These are phyloP conservation scores for Balanococcus diminutus DNA, from an alignment of 2,888 invertebrate species.

Conservation along the genomic window DNA sequence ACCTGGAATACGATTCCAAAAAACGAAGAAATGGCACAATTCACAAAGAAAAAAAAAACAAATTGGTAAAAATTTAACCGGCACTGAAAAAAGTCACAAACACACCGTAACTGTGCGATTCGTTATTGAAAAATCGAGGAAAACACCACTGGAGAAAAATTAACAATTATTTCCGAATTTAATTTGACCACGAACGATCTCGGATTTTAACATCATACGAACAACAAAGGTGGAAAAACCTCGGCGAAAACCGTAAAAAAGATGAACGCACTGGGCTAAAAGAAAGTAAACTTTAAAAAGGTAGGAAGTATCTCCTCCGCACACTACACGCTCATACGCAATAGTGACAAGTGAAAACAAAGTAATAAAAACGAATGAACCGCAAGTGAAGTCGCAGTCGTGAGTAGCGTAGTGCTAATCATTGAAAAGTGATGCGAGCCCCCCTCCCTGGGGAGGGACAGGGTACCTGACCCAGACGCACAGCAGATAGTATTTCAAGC, in stretches of 20 bases:
- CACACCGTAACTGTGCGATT: not conserved
- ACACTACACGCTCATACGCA: conserved; percentile 47
- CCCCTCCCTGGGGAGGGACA: conserved; percentile 52
- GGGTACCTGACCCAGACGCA: conserved; percentile 54
- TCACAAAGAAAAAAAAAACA: not conserved
- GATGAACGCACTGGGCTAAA: not conserved
- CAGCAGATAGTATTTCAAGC: conserved; percentile 46
- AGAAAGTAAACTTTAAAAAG: not conserved
- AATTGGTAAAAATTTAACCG: not conserved
- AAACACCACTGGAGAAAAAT: not conserved
- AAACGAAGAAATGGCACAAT: conserved; percentile 22
- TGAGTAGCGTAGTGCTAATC: conserved; percentile 54
- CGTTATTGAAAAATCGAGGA: not conserved
- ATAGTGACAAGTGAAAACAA: conserved; percentile 55
- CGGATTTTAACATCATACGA: conserved; percentile 43
- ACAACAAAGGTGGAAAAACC: not conserved
- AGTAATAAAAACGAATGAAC: conserved; percentile 55
- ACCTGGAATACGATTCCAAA: conserved; percentile 40
- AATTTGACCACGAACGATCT: conserved; percentile 49
- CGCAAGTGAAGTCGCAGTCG: conserved; percentile 54
- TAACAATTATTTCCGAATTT: conserved; percentile 50
- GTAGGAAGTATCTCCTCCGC: conserved; percentile 7
- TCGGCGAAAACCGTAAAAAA: not conserved
- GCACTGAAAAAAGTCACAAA: not conserved
- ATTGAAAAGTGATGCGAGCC: conserved; percentile 55